Evolutionary conservation across 2,888 invertebrate species (phyloP).

Genomic region (Sinelater perroti): DNA sequence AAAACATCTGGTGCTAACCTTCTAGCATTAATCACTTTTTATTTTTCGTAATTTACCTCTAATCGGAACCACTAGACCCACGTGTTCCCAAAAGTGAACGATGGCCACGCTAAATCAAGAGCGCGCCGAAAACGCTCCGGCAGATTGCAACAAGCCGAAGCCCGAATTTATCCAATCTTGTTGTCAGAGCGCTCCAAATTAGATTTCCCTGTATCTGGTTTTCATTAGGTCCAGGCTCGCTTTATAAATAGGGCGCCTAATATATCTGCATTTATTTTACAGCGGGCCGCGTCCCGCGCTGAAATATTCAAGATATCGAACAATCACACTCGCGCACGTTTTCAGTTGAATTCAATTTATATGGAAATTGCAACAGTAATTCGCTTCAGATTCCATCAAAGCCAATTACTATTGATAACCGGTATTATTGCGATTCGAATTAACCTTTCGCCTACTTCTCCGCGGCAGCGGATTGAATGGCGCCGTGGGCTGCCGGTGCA

Average conservation of each 20-base stretch:
- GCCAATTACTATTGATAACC: conserved; percentile 34
- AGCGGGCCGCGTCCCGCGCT: conserved; percentile 31
- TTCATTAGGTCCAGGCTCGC: conserved; percentile 24
- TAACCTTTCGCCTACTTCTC: conserved; percentile 35
- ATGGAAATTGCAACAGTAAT: conserved; percentile 45
- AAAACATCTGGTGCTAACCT: no score
- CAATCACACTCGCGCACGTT: conserved; percentile 36
- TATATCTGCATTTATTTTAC: conserved; percentile 35
- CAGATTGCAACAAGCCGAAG: neutral
- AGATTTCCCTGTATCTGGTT: conserved; percentile 30
- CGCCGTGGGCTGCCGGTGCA: conserved; percentile 4
- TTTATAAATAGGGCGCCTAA: conserved; percentile 34
- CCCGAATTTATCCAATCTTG: conserved; percentile 18
- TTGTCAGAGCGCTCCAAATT: conserved; percentile 21
- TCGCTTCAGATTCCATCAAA: conserved; percentile 41
- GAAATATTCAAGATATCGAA: conserved; percentile 35
- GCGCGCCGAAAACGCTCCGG: neutral
- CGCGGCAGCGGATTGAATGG: neutral
- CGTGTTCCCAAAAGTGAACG: no score
- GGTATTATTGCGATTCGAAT: conserved; percentile 32
- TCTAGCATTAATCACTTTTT: no score
- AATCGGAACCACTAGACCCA: no score
- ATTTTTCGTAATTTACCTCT: no score
- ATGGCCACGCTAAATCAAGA: conserved; percentile 6
- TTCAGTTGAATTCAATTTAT: conserved; percentile 43